Conservation (phyloP, 2,888 invertebrate genomes). For the Masnerella sp. region DNA sequence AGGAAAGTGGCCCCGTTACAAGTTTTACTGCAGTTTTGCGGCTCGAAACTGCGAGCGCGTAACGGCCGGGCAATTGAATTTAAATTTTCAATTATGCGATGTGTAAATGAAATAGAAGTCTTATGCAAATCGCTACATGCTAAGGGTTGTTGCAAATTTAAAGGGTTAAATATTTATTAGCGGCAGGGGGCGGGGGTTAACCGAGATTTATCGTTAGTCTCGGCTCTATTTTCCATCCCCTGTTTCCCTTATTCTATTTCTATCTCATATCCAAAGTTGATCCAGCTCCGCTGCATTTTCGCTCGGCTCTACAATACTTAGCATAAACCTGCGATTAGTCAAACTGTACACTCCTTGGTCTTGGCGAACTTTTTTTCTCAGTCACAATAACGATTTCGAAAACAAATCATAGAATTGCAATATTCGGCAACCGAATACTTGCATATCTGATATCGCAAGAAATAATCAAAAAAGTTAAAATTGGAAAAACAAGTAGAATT, state of each 20-base stretch:
- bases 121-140: conserved; percentile 79
- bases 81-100: conserved; percentile 79
- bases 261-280: conserved; percentile 32
- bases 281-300: conserved; percentile 38
- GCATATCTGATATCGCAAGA: no score
- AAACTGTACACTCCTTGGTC: neutral
- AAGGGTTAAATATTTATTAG: conserved; percentile 78
- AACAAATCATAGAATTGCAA: no score
- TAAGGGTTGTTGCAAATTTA: conserved; percentile 78
- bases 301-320: conserved; percentile 9
- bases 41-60: conserved; percentile 77
- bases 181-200: conserved; percentile 74
- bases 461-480: no score
- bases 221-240: conserved; percentile 39
- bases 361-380: no score
- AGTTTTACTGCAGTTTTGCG: conserved; percentile 78
- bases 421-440: no score
- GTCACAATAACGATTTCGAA: no score
- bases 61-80: conserved; percentile 78
- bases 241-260: conserved; percentile 20
- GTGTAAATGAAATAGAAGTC: conserved; percentile 80
- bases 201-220: conserved; percentile 75
- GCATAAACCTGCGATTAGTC: conserved; percentile 11
- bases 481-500: no score
- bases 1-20: conserved; percentile 77